phyloP scores from a whole-genome alignment of 1,140 invertebrate species.

The Bactericera cockerelli region DNA sequence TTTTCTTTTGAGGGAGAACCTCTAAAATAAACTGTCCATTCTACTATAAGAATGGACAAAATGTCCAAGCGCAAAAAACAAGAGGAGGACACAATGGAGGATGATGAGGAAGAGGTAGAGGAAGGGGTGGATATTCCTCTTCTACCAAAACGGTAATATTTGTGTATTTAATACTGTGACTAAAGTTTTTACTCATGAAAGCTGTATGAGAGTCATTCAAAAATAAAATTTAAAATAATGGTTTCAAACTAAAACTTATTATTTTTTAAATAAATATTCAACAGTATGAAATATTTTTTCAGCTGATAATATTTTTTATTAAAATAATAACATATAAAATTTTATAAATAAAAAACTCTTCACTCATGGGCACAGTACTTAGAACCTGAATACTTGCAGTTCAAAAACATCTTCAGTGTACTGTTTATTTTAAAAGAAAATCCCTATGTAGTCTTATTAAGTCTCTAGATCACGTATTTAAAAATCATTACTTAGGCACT shows the following conservation, averaged over 20 bases:
- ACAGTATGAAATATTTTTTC: not conserved
- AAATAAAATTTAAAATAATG: no score
- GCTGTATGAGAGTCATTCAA: not conserved
- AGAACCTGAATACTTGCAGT: no score
- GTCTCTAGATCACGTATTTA: not conserved
- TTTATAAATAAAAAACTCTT: not conserved
- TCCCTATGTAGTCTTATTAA: no score
- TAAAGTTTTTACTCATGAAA: not conserved
- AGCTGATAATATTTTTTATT: not conserved
- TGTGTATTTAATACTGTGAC: not conserved
- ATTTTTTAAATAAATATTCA: no score
- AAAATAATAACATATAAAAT: not conserved
- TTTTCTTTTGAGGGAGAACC: no score
- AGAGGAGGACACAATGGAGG: not conserved
- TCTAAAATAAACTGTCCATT: no score
- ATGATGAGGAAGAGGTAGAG: not conserved
- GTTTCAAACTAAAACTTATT: not conserved
- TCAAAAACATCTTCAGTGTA: no score
- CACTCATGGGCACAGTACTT: not conserved
- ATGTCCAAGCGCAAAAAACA: not conserved
- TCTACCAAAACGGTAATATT: not conserved
- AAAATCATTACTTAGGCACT: no score
- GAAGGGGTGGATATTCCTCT: not conserved
- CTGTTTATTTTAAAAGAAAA: no score
- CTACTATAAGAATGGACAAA: not conserved